Conservation (phyloP, 1,140 invertebrate genomes). For the Polypedilum pembai region DNA sequence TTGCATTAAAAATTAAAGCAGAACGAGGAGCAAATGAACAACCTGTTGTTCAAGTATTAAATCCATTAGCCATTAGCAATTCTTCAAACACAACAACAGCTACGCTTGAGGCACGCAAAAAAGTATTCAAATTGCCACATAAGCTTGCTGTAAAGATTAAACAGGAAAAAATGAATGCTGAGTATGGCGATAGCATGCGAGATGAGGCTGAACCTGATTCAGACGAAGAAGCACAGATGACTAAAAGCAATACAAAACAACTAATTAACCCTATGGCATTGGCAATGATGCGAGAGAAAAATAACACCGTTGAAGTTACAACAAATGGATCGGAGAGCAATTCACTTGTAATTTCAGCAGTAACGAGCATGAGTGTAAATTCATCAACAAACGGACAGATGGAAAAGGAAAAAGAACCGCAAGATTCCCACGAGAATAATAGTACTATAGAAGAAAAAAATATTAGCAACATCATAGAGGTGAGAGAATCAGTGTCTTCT, state of each 20-base stretch:
- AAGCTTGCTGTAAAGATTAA: neutral
- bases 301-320: neutral
- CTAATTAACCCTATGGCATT: conserved; percentile 11
- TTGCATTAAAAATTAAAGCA: neutral
- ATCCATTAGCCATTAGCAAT: neutral
- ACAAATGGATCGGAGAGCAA: neutral
- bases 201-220: neutral
- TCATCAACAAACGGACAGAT: neutral
- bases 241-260: neutral
- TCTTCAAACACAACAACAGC: no score
- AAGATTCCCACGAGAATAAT: neutral
- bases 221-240: neutral
- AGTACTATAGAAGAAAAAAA: no score
- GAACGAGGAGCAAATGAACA: neutral
- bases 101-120: neutral
- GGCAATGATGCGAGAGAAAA: conserved; percentile 19
- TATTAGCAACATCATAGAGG: no score
- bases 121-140: conserved; percentile 13
- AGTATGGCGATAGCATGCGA: neutral
- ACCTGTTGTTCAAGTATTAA: neutral
- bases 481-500: no score
- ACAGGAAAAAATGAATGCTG: neutral
- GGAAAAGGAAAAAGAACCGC: neutral
- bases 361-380: neutral
- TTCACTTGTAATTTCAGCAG: neutral